These are phyloP conservation scores for Pavo muticus DNA, from an alignment of 2,113 vertebrate genomes.

Conservation along the genomic window DNA sequence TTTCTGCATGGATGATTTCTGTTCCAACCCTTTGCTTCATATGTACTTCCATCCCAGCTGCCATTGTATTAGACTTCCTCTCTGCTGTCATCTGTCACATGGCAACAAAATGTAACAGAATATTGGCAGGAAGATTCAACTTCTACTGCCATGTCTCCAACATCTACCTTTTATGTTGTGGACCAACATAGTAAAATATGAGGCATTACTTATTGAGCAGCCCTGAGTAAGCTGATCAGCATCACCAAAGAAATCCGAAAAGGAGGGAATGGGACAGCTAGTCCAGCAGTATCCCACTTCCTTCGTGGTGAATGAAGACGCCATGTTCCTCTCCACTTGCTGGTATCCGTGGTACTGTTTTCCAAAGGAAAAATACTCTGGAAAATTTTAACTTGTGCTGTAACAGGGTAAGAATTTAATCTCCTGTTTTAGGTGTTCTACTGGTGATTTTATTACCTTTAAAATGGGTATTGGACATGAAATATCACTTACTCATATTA, in stretches of 20 bases:
- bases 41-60: no score
- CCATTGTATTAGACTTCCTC: no score
- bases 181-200: no score
- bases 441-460: not conserved
- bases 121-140: no score
- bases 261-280: not conserved
- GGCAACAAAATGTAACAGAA: no score
- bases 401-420: not conserved
- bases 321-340: not conserved
- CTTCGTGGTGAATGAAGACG: not conserved
- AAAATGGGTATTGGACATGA: not conserved
- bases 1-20: no score
- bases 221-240: not conserved
- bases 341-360: not conserved
- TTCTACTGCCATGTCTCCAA: no score
- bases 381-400: not conserved
- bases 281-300: not conserved
- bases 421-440: rapidly evolving
- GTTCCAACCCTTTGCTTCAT: no score
- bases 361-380: not conserved
- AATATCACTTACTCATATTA: rapidly evolving
- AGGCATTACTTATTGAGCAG: no score
- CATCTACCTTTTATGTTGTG: no score
- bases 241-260: not conserved
- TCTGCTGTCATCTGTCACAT: no score